These are phyloP conservation scores for Danio choprae DNA, from an alignment of 2,797 vertebrate species.

Conservation along the genomic window DNA sequence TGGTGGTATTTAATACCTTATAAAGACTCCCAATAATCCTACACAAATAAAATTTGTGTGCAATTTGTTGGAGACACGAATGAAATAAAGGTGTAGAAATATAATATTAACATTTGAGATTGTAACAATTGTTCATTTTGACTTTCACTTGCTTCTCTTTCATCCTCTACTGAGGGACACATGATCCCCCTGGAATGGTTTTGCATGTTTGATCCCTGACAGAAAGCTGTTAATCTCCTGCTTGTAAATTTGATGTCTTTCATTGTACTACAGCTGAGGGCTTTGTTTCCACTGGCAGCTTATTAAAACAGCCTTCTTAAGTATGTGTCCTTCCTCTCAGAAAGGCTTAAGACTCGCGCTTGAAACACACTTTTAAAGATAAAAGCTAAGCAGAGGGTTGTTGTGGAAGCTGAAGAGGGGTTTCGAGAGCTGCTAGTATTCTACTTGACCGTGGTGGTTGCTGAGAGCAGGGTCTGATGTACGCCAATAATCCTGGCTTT, in stretches of 20 bases:
- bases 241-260: constrained; percentile 39
- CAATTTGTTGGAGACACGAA: not conserved
- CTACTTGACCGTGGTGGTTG: constrained; percentile 26
- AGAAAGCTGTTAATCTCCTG: constrained; percentile 34
- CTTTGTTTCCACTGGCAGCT: constrained; percentile 30
- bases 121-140: not conserved
- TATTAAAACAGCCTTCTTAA: constrained; percentile 45
- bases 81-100: too few species aligned
- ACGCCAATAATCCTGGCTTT: constrained; percentile 35
- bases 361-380: constrained; percentile 27
- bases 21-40: too few species aligned
- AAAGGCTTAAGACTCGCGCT: constrained; percentile 20
- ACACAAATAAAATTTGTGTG: too few species aligned
- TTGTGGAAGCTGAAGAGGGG: constrained; percentile 17
- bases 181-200: constrained; percentile 20
- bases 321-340: constrained; percentile 8
- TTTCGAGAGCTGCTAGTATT: constrained; percentile 28
- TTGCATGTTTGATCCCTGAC: constrained; percentile 23
- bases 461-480: constrained; percentile 46
- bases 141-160: not conserved
- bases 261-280: constrained; percentile 19
- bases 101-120: too few species aligned
- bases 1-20: too few species aligned
- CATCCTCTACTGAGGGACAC: not conserved
- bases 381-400: constrained; percentile 28